Evolutionary conservation across 2,797 vertebrate genomes (phyloP).

Genomic region (Peromyscus attwateri): DNA sequence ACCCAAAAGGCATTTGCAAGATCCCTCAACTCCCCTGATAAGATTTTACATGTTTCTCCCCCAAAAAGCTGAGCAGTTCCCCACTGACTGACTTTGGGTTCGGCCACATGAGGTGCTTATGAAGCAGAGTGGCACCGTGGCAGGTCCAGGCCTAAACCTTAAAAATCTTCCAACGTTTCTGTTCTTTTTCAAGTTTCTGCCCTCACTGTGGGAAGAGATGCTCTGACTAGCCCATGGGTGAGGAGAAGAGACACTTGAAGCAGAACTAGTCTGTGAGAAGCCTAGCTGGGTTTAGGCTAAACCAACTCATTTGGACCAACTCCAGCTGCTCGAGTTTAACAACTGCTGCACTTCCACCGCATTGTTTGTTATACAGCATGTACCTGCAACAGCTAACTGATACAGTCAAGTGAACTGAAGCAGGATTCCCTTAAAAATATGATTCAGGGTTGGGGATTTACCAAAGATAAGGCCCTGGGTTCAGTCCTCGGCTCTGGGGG

Average conservation of each 20-base stretch:
- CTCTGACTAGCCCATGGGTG: neutral
- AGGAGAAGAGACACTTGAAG: neutral
- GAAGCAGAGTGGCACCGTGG: neutral
- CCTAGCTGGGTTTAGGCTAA: neutral
- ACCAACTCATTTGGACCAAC: neutral
- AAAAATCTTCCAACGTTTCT: neutral
- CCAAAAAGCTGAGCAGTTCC: neutral
- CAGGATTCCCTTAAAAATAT: neutral
- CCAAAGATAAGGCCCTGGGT: neutral
- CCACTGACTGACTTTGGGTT: neutral
- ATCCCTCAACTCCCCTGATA: neutral
- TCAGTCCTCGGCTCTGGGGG: neutral
- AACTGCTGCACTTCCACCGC: rapidly evolving
- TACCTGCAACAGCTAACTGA: rapidly evolving
- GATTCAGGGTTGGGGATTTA: neutral
- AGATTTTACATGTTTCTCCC: neutral
- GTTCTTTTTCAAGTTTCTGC: neutral
- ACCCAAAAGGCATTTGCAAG: neutral
- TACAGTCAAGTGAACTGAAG: neutral
- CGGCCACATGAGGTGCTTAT: neutral
- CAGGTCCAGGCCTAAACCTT: neutral
- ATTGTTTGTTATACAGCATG: neutral
- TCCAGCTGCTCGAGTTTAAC: neutral
- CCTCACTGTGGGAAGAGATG: neutral
- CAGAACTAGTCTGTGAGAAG: neutral